Base-by-base conservation (phyloP, 2,888 invertebrate species). In the Andrena bicolor region DNA sequence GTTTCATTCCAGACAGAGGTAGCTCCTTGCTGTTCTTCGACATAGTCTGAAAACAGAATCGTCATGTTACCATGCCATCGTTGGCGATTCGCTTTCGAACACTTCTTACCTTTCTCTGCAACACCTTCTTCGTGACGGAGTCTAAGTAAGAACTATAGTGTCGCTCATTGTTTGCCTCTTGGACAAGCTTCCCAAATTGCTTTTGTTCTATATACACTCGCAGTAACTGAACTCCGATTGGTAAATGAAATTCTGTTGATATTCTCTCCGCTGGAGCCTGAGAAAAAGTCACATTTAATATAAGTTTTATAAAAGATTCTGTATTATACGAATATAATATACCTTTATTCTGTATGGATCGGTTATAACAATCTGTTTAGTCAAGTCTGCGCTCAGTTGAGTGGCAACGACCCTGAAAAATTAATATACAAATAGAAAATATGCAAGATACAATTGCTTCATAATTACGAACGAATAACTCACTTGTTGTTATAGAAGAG, bases 401-500 rank as follows among this genome's bases (percentile, higher is more conserved):
- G 98, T 97, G 51, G 97, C 96, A 65, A 98, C 96, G 88, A 98
- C 97, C 94, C 98, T 98, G 93, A 53, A 94, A 94, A 84, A 69
- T 65, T 20, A 58, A 49, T 32, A 51, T 1, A 16, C 13, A 8
- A 23, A 41, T 30, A 26, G 23, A 28, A 13, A 26, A 32, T 65
- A n/a, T 26, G 48, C 4, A n/a, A 1, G 8, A 61, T 53, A 53
- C 7, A 13, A 48, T 72, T 70, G 23, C 61, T 16, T 68, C 35
- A 7, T 49, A 20, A 35, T 61, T 76, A 7, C 53, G 28, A 13
- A 41, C 53, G 63, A 64, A n/a, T 28, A 68, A 71, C 74, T 35
- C 94, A 98, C 98, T 97, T 98, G 93, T 98, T 98, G 93, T 98
- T 98, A 92, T 97, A 98, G 80, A 98, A 95, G 76, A 99, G 95